phyloP scores from a whole-genome alignment of 2,888 invertebrate genomes.

The Parnassius orleans region DNA sequence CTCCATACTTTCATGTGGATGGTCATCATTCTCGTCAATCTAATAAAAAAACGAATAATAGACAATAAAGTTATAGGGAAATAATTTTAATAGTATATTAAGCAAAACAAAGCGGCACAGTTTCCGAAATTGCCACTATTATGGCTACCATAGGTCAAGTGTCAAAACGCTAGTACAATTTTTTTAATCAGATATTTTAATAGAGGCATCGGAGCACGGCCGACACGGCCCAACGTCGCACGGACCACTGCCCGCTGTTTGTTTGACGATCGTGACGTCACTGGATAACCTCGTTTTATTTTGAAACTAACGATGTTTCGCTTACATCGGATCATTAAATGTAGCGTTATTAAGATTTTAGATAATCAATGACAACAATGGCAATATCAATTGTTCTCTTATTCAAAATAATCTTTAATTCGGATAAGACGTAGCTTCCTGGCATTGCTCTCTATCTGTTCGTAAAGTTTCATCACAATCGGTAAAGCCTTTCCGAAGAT shows the following conservation, averaged over 20 bases:
- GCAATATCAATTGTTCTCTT: no score
- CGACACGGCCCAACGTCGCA: constrained; percentile 10
- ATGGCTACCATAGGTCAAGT: constrained; percentile 57
- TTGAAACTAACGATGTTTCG: constrained; percentile 8
- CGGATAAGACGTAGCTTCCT: no score
- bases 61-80: no score
- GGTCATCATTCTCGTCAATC: no score
- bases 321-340: no score
- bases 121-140: constrained; percentile 15
- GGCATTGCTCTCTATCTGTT: no score
- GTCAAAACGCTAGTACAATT: constrained; percentile 43
- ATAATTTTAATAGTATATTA: neutral
- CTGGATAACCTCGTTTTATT: constrained; percentile 17
- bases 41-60: neutral
- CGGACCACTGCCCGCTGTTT: constrained; percentile 11
- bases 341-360: no score
- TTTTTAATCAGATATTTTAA: constrained; percentile 25
- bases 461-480: no score
- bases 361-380: no score
- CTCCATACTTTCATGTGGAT: no score
- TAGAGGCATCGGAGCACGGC: constrained; percentile 25
- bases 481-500: no score
- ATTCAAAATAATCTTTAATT: no score
- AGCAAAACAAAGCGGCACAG: neutral
- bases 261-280: constrained; percentile 13